phyloP scores from a whole-genome alignment of 2,888 invertebrate genomes.

The Dolichopus griseipennis region DNA sequence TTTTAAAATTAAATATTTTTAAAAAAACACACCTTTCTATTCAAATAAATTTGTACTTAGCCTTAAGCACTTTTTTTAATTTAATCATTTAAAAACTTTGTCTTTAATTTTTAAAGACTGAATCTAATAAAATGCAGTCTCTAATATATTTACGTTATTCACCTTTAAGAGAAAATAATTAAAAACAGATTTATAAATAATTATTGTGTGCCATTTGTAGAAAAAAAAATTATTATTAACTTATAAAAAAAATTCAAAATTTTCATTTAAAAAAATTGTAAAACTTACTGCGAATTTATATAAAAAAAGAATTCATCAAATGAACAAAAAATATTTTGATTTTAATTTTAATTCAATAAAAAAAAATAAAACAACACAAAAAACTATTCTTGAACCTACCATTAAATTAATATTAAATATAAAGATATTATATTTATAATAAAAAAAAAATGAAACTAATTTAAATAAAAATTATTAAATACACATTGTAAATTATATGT shows the following conservation, averaged over 20 bases:
- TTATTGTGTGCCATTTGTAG: conserved; percentile 14
- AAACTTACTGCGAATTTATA: neutral
- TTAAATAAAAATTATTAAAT: no score
- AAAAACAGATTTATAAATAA: neutral
- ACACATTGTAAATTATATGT: neutral
- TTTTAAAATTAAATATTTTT: no score
- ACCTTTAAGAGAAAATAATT: neutral
- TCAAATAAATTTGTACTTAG: no score
- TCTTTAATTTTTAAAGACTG: no score
- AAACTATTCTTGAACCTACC: neutral
- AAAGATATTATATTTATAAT: neutral
- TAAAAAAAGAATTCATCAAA: neutral
- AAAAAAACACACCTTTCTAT: no score
- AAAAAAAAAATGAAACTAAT: neutral
- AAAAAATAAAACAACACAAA: neutral
- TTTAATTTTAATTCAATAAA: neutral
- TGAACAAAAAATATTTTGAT: neutral
- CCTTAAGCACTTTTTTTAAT: no score
- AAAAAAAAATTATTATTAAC: neutral
- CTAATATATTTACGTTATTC: neutral
- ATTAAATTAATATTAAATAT: neutral
- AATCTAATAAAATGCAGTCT: conserved; percentile 20
- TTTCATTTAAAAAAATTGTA: neutral
- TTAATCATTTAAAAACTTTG: no score
- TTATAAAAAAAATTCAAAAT: neutral